A percentile compares a stretch with the other conserved stretches of the same genome.
Evolutionary conservation across 2,797 vertebrate genomes (phyloP).

Genomic region (Bryconaethiops microstoma): DNA sequence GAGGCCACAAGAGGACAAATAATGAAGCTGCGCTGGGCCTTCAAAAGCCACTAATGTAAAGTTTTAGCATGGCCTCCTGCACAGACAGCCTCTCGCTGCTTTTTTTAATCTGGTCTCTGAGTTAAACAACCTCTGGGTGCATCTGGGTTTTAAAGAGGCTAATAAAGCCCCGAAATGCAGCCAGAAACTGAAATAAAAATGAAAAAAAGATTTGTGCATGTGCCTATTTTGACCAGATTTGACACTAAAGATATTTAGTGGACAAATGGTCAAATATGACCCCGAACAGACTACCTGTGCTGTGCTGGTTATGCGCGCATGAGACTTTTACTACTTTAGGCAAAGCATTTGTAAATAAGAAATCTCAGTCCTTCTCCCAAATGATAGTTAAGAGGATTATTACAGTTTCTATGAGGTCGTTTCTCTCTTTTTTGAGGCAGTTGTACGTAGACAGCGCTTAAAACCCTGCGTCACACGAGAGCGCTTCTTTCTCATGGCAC

Average conservation of each 20-base stretch:
- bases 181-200: background rate
- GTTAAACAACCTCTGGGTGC: too few species aligned
- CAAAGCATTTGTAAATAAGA: background rate
- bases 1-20: constrained; percentile 38
- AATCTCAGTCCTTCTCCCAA: background rate
- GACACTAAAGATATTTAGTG: background rate
- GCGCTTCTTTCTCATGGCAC: background rate
- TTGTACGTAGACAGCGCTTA: background rate
- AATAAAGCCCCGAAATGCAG: background rate
- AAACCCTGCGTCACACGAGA: background rate
- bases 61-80: background rate
- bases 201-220: background rate
- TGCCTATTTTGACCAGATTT: background rate
- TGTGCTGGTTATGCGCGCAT: background rate
- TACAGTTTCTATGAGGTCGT: background rate
- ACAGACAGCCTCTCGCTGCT: background rate
- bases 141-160: background rate
- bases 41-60: background rate
- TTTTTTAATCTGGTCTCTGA: too few species aligned
- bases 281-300: background rate
- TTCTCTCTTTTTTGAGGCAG: background rate
- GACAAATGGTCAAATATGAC: background rate
- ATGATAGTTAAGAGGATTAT: background rate
- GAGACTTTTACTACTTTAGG: background rate
- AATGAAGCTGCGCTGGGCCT: constrained; percentile 2